Base-by-base conservation (phyloP, 2,797 vertebrate genomes). In the Eulemur rubriventer region DNA sequence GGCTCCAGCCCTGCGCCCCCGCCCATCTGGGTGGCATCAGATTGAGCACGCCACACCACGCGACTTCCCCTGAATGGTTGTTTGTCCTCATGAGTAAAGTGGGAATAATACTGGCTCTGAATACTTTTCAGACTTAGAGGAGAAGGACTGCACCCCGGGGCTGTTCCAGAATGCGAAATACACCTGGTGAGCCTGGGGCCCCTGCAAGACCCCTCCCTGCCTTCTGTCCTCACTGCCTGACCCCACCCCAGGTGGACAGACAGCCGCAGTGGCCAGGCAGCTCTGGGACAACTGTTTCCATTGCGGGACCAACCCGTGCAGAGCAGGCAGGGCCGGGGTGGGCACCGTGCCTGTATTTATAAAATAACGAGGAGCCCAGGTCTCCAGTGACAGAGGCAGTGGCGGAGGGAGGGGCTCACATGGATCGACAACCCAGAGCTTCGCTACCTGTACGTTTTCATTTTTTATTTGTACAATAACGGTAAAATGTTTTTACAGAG, bases 401-500 rank as follows among this genome's bases (percentile, higher is more conserved):
- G 30, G 35, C 1, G 63, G 94, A 1, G 6, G 73, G 95, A 96
- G 91, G 55, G 22, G 20, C 22, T 0, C 2, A 0, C 0, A 0
- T 0, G 0, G 73, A 96, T 95, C 94, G 52, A 95, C 97, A 98
- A 79, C 22, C 89, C 81, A 93, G 69, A 81, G 83, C 65, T 70
- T 90, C 89, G 72, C 88, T 97, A 92, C 98, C 94, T 98, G 97
- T 98, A 98, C 94, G 93, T 98, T 94, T 95, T 98, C 33, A 6
- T 96, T 98, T 98, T 97, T 80, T 98, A 96, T 98, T 98, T 99
- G 97, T 97, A 98, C 96, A 97, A 97, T 98, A 98, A 97, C 0
- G 97, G 88, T 94, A 98, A 98, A 98, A 98, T 98, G 97, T 99
- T 99, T 98, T 98, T 98, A 98, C 98, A 98, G 89, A 87, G 80